Base-by-base conservation (phyloP, 2,797 vertebrate species). In the Sebastes trivittatus region DNA sequence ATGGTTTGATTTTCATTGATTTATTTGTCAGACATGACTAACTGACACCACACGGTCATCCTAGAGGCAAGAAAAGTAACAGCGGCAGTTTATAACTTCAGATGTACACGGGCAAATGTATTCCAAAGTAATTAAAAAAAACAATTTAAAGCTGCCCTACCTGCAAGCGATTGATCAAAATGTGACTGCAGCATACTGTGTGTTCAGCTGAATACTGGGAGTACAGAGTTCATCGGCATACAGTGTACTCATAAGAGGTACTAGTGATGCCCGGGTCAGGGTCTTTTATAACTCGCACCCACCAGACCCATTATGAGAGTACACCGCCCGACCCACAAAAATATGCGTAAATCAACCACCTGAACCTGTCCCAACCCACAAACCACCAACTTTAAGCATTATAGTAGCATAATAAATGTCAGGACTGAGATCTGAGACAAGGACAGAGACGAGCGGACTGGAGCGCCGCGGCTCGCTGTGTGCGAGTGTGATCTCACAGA, bases 361-460 rank as follows among this genome's bases (percentile, higher is more conserved):
- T 0, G 16, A 46, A 46, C 16, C 42, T 7, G 46, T 9, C 46
- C 46, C 46, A 18, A 20, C 18, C 46, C 18, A 18, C 46, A 49
- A 49, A 49, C 46, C 18, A 18, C 46, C 16, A 9, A 4, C 46
- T 20, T 49, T 8, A 49, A 8, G 7, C 46, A 20, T 49, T 49
- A 20, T 49, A 0, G 7, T 49, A 49, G 46, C 46, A 0, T 0
- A 49, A 49, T 9, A 20, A 4, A 49, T 20, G 18, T 49, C 46
- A 49, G 18, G 46, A 20, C 46, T 49, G 46, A 49, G 46, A 0
- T 49, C 46, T 0, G 46, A 49, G 46, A 49, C 46, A 49, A 49
- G 46, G 7, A 49, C 46, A 20, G 1, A 49, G 46, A 8, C 18
- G 0, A 46, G 42, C 16, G 7, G 18, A 20, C 0, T 49, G 0